Evolutionary conservation across 2,888 invertebrate species (phyloP).

Genomic region (Schrankia costaestrigalis): DNA sequence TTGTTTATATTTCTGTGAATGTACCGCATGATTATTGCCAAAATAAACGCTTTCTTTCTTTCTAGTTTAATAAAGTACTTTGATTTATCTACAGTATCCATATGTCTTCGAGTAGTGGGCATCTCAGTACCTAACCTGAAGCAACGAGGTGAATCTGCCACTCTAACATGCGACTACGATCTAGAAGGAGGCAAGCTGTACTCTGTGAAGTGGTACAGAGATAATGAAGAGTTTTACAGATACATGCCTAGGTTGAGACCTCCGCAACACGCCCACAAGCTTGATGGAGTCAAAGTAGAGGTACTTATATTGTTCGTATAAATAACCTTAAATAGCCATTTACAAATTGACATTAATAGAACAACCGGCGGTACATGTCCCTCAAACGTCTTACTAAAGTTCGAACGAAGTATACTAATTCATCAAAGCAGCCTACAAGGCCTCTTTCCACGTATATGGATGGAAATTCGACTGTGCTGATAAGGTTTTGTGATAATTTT

Average conservation of each 20-base stretch:
- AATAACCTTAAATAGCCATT: neutral
- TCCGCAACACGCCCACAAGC: conserved; percentile 81
- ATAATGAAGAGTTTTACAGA: conserved; percentile 84
- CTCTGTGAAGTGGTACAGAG: conserved; percentile 85
- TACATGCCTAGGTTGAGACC: conserved; percentile 83
- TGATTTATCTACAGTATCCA: conserved; percentile 43
- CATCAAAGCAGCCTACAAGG: no score
- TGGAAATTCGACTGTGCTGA: no score
- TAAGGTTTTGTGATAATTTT: no score
- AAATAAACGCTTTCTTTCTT: no score
- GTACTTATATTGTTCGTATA: no score
- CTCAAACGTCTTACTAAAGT: no score
- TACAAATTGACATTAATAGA: neutral
- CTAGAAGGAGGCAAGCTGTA: conserved; percentile 83
- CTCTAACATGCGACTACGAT: conserved; percentile 81
- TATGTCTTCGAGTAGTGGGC: conserved; percentile 69
- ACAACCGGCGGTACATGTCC: no score
- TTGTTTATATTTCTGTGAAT: no score
- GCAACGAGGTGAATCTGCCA: conserved; percentile 79
- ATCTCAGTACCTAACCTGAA: conserved; percentile 80
- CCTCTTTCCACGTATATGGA: no score
- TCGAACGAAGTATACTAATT: no score
- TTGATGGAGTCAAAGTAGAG: conserved; percentile 83
- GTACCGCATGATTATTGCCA: no score
- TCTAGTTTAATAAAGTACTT: neutral